A percentile compares a stretch with the other conserved stretches of the same genome.
These are phyloP conservation scores for Meriones psammophilus DNA, from an alignment of 2,797 vertebrate species.

Conservation along the genomic window DNA sequence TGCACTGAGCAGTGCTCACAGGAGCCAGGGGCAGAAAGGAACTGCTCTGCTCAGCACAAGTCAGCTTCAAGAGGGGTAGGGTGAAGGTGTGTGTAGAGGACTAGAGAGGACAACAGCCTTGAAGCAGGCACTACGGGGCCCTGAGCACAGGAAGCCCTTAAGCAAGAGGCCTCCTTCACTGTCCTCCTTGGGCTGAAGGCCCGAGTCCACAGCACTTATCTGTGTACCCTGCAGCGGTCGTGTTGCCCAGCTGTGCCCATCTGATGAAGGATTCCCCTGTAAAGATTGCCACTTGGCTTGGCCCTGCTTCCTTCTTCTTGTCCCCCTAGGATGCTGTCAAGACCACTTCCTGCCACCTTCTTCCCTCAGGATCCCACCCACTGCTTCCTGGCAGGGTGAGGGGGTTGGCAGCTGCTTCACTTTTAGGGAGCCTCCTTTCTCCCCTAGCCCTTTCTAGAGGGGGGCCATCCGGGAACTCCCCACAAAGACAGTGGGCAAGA, in stretches of 20 bases:
- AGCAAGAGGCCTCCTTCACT: no score
- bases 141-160: background rate
- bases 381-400: background rate
- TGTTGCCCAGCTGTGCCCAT: background rate
- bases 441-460: background rate
- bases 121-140: background rate
- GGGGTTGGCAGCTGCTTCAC: background rate
- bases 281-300: background rate
- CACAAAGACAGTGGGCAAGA: background rate
- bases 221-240: background rate
- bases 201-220: background rate
- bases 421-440: background rate
- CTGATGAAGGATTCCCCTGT: no score
- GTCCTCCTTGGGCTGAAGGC: background rate
- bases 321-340: background rate
- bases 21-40: constrained; percentile 6
- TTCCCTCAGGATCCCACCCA: background rate
- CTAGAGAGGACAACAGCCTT: background rate
- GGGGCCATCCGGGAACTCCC: background rate
- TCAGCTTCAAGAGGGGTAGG: background rate
- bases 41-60: background rate
- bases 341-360: background rate
- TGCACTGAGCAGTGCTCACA: background rate
- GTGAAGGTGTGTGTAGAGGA: background rate
- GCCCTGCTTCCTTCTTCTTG: background rate